A percentile compares a stretch with the other conserved stretches of the same genome.
These are phyloP conservation scores for Andricus curvator DNA, from an alignment of 2,888 invertebrate genomes.

Conservation along the genomic window DNA sequence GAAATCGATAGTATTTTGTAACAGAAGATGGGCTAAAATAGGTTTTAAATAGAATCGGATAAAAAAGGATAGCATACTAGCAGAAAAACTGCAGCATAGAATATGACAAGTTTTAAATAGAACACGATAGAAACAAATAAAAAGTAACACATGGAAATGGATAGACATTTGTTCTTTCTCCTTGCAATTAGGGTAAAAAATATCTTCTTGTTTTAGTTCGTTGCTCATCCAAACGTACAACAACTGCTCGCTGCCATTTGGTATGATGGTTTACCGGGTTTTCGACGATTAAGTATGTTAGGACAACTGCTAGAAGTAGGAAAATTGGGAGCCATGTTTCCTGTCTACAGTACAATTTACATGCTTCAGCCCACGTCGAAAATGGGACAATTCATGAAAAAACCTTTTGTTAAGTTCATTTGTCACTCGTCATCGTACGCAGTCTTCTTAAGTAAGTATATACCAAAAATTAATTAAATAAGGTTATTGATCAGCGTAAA, in stretches of 20 bases:
- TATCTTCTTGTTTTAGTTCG: conserved; percentile 86
- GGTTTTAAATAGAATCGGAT: too few species aligned
- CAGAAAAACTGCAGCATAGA: too few species aligned
- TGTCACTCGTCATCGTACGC: conserved; percentile 98
- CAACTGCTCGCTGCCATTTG: conserved; percentile 97
- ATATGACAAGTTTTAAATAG: too few species aligned
- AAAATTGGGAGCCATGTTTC: conserved; percentile 94
- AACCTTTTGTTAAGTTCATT: conserved; percentile 99
- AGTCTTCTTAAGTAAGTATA: conserved; percentile 95
- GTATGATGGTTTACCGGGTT: conserved; percentile 99
- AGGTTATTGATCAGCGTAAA: neutral
- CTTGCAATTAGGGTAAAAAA: neutral
- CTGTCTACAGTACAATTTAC: conserved; percentile 94
- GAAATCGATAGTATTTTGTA: too few species aligned
- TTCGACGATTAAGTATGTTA: conserved; percentile 93
- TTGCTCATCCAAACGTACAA: conserved; percentile 98
- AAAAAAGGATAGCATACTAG: too few species aligned
- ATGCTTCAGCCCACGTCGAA: conserved; percentile 94
- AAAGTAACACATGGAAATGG: too few species aligned
- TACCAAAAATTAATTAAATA: neutral
- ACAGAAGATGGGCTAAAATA: too few species aligned
- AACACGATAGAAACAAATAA: too few species aligned
- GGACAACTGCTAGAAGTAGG: conserved; percentile 93
- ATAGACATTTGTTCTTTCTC: too few species aligned
- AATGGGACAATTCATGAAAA: conserved; percentile 94